Conservation (phyloP, 2,888 invertebrate species). For the Panopea generosa region DNA sequence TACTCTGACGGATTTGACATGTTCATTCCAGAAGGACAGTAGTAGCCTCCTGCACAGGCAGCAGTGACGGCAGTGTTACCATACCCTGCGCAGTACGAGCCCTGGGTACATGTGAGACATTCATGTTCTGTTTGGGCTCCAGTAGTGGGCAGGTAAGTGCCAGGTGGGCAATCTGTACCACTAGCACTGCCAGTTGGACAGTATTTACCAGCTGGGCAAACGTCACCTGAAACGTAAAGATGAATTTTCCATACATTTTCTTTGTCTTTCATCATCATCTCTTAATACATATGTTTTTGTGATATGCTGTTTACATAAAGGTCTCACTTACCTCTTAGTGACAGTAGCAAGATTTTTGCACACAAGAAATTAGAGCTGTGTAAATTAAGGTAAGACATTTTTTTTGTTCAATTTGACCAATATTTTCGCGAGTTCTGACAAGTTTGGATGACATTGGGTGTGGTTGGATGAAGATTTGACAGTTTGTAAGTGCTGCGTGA, state of each 20-base stretch:
- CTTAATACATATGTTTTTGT: too few relatives aligned
- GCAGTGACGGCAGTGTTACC: constrained; percentile 76
- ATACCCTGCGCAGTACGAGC: constrained; percentile 81
- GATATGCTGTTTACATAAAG: too few relatives aligned
- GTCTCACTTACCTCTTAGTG: too few relatives aligned
- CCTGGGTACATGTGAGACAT: constrained; percentile 78
- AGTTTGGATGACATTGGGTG: too few relatives aligned
- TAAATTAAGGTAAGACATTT: too few relatives aligned
- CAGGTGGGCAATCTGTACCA: constrained; percentile 80
- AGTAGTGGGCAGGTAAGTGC: constrained; percentile 80
- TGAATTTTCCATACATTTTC: too few relatives aligned
- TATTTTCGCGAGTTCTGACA: too few relatives aligned
- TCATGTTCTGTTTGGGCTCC: constrained; percentile 71
- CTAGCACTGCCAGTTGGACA: constrained; percentile 74
- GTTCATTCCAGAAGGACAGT: constrained; percentile 80
- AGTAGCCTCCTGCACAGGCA: constrained; percentile 78
- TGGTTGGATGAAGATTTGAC: too few relatives aligned
- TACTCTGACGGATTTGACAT: constrained; percentile 74
- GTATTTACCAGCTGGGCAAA: constrained; percentile 77
- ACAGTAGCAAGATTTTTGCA: too few relatives aligned
- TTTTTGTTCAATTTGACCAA: too few relatives aligned
- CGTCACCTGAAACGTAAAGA: constrained; percentile 66
- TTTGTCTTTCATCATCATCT: constrained; percentile 10
- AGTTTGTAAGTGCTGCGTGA: too few relatives aligned
- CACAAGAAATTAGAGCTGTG: too few relatives aligned